A percentile compares a stretch with the other conserved stretches of the same genome.
phyloP scores from a whole-genome alignment of 2,888 invertebrate species.

The Eupithecia insigniata region DNA sequence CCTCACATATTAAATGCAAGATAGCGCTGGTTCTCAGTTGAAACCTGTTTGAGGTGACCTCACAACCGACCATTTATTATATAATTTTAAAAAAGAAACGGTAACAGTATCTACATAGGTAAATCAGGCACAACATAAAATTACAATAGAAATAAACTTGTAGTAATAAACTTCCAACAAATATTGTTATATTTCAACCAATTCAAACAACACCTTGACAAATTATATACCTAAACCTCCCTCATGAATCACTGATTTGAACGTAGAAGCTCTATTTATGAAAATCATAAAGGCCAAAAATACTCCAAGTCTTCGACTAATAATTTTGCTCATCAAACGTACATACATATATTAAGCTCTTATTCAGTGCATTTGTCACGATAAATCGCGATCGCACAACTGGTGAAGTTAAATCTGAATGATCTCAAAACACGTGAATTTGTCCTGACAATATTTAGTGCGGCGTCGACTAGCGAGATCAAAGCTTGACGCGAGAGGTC shows the following conservation, averaged over 20 bases:
- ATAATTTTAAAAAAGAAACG: too few relatives aligned
- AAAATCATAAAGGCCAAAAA: conserved; percentile 4
- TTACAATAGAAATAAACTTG: too few relatives aligned
- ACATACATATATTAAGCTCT: conserved; percentile 17
- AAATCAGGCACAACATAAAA: too few relatives aligned
- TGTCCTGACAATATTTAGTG: conserved; percentile 80
- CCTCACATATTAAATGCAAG: too few relatives aligned
- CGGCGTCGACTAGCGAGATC: conserved; percentile 62
- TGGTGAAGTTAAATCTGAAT: conserved; percentile 58
- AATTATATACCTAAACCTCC: too few relatives aligned
- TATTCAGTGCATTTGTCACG: conserved; percentile 57
- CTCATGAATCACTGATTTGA: not conserved
- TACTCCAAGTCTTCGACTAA: conserved; percentile 1
- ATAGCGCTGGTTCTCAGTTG: too few relatives aligned
- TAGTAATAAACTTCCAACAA: too few relatives aligned
- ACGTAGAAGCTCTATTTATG: not conserved
- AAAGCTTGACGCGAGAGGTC: conserved; percentile 70
- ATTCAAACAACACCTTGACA: too few relatives aligned
- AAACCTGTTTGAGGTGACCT: too few relatives aligned
- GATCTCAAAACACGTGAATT: conserved; percentile 80
- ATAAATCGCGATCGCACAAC: conserved; percentile 74
- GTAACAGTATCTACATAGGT: too few relatives aligned
- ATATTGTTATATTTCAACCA: too few relatives aligned
- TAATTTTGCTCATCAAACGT: conserved; percentile 19
- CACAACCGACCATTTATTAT: too few relatives aligned